Evolutionary conservation across 2,113 vertebrate species (phyloP), one percentile per base, ranked within the genome.

Genomic region (Lates calcarifer): DNA sequence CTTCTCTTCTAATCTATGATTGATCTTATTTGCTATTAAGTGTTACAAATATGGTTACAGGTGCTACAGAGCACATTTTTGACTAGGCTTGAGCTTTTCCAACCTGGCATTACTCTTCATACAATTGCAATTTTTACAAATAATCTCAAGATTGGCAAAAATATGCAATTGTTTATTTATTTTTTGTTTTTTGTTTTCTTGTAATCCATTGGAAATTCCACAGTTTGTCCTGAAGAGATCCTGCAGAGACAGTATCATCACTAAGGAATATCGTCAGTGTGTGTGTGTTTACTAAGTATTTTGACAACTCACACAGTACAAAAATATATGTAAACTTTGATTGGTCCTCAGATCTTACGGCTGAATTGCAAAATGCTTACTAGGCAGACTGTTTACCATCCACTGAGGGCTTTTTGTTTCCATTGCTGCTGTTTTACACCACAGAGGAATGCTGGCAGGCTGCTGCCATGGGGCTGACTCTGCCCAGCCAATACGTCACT

Each of bases 401-500:
- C 56, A 57, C 73, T 22, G 64, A 41, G 15, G 31, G 8, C 24
- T 66, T 78, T 78, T 70, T 63, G 60, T 84, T 81, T 74, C 55
- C 17, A 62, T n/a, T 77, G 53, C 28, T 31, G 26, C 41, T 43
- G 68, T 65, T 77, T 83, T 53, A 58, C 69, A 65, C 74, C 55
- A 75, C 39, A 5, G 43, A n/a, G n/a, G 18, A n/a, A 41, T 53
- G 55, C 58, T 63, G 61, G 51, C 79, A 81, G 29, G 55, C 64
- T 68, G 65, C 76, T 66, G 61, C 70, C 45, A 60, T 51, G 60
- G 71, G 60, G 81, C 37, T 12, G 24, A 66, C 64, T 77, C 62
- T 62, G 12, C 22, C 64, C 49, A 77, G 73, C 47, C 74, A 18
- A 37, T 29, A 69, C 72, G 35, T 84, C 76, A 83, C 72, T 5